phyloP scores from a whole-genome alignment of 2,113 vertebrate species.

The Vulpes lagopus region DNA sequence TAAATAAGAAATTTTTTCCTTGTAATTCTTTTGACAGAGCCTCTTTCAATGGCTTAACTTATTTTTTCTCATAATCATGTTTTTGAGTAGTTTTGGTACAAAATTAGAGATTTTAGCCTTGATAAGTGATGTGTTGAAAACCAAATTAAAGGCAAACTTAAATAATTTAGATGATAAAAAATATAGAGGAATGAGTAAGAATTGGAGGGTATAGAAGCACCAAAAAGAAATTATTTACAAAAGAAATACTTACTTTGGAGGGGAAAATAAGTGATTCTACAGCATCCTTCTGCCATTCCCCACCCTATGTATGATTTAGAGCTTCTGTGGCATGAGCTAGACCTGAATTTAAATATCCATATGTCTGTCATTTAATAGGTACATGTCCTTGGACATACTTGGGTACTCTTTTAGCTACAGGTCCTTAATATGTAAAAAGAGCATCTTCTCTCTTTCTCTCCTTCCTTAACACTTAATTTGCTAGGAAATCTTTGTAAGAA shows the following conservation, averaged over 20 bases:
- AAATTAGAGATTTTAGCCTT: conserved; percentile 47
- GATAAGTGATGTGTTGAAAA: conserved; percentile 43
- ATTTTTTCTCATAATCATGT: conserved; percentile 60
- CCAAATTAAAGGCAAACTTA: conserved; percentile 5
- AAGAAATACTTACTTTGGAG: conserved; percentile 35
- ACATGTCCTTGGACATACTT: neutral
- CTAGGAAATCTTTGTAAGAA: conserved; percentile 8
- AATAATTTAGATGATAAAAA: conserved; percentile 37
- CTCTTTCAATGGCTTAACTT: conserved; percentile 30
- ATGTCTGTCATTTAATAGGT: neutral
- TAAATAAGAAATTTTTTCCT: conserved; percentile 43
- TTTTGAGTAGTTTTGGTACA: conserved; percentile 1
- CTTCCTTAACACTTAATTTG: neutral
- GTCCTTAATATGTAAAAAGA: neutral
- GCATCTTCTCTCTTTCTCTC: neutral
- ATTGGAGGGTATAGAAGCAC: neutral
- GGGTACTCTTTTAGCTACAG: neutral
- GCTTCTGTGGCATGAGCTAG: neutral
- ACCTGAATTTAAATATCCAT: neutral
- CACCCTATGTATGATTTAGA: neutral
- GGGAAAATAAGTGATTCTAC: neutral
- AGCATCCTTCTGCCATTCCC: neutral
- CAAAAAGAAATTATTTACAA: conserved; percentile 18
- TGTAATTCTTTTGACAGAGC: conserved; percentile 57
- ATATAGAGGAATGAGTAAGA: neutral